Evolutionary conservation across 2,888 invertebrate genomes (phyloP).

Genomic region (Temnothorax ravouxi): DNA sequence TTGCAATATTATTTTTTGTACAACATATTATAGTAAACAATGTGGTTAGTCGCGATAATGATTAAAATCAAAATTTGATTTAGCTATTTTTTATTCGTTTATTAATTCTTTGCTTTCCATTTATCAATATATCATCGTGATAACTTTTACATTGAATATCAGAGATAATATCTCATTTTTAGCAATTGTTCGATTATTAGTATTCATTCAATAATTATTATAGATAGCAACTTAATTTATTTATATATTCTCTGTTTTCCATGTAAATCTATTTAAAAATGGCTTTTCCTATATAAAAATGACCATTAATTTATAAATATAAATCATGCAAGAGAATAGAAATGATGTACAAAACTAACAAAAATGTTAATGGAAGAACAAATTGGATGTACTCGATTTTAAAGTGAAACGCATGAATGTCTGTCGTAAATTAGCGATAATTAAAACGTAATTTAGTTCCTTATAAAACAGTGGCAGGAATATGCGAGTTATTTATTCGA

Average conservation of each 20-base stretch:
- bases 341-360: constrained; percentile 18
- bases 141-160: constrained; percentile 2
- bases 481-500: background rate
- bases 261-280: constrained; percentile 13
- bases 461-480: background rate
- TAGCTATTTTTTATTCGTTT: background rate
- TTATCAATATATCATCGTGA: constrained; percentile 12
- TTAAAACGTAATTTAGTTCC: background rate
- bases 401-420: constrained; percentile 5
- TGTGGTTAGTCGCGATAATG: background rate
- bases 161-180: constrained; percentile 12
- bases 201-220: constrained; percentile 16
- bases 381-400: background rate
- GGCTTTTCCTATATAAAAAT: background rate
- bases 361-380: constrained; percentile 12
- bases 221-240: background rate
- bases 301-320: constrained; percentile 5
- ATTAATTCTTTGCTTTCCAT: background rate
- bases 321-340: background rate
- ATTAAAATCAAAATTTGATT: constrained; percentile 4
- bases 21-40: constrained; percentile 3
- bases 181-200: background rate
- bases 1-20: background rate
- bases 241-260: background rate
- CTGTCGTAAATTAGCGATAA: background rate